Conservation (phyloP, 2,797 vertebrate species). For the Melopsittacus undulatus region DNA sequence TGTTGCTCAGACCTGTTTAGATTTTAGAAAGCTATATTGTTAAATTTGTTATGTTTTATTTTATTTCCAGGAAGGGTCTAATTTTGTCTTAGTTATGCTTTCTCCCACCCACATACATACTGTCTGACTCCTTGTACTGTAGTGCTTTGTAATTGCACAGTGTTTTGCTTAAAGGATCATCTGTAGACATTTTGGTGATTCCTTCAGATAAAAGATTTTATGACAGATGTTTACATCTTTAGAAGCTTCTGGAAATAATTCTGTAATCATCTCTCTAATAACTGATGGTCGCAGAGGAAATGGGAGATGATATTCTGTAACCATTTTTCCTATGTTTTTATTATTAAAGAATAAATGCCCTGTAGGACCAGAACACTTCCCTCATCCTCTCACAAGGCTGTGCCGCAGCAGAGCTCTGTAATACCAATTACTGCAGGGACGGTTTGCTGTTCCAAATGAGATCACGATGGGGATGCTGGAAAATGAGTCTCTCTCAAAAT, state of each 20-base stretch:
- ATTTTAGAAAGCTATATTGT: not conserved
- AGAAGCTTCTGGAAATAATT: slow-evolving; percentile 18
- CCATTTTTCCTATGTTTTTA: not conserved
- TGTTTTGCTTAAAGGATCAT: slow-evolving; percentile 3
- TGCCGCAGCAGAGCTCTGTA: slow-evolving; percentile 1
- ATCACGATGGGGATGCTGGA: not conserved
- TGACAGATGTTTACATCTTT: not conserved
- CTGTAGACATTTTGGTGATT: not conserved
- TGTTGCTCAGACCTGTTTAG: not conserved
- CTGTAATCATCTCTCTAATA: not conserved
- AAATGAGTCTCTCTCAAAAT: not conserved
- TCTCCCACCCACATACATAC: not conserved
- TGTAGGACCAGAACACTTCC: not conserved
- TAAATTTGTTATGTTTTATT: not conserved
- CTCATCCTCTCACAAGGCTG: not conserved
- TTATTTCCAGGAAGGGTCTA: slow-evolving; percentile 35
- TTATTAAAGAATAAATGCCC: not conserved
- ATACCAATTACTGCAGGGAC: not conserved
- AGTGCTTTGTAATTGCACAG: not conserved
- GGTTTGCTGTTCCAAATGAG: not conserved
- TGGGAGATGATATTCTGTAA: not conserved
- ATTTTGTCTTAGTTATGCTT: slow-evolving; percentile 5
- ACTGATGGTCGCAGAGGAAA: not conserved
- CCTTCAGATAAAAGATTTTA: not conserved
- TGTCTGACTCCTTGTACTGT: not conserved